Percentiles rank a stretch among this genome's conserved stretches.
Conservation (phyloP, 2,888 invertebrate genomes). For the Calliopum simillimum region DNA sequence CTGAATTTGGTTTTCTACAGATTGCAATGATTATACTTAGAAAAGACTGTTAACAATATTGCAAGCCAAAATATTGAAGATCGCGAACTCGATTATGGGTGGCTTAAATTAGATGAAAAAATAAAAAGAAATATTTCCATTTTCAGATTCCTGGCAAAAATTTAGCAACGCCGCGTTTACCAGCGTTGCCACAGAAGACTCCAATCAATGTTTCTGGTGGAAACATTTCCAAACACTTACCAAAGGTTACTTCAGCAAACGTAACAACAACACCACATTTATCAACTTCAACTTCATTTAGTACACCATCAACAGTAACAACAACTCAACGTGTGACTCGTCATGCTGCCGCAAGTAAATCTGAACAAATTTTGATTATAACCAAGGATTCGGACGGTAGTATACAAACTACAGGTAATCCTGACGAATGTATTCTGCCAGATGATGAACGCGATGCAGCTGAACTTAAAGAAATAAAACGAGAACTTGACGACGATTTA, state of each 20-base stretch:
- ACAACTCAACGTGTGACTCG: constrained; percentile 38
- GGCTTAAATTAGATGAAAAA: too few species aligned
- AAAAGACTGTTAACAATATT: too few species aligned
- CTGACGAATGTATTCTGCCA: constrained; percentile 41
- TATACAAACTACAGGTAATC: background rate
- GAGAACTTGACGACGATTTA: constrained; percentile 44
- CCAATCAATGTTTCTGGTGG: too few species aligned
- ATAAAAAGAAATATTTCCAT: background rate
- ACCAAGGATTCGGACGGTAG: constrained; percentile 29
- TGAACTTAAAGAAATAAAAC: constrained; percentile 44
- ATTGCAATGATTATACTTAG: too few species aligned
- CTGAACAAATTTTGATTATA: constrained; percentile 38
- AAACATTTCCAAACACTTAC: background rate
- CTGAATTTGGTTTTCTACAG: too few species aligned
- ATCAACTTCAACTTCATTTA: constrained; percentile 4
- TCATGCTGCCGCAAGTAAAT: constrained; percentile 25
- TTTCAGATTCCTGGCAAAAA: constrained; percentile 8
- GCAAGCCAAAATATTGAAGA: too few species aligned
- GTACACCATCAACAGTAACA: background rate
- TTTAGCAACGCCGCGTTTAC: background rate
- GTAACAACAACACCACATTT: constrained; percentile 25
- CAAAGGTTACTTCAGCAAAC: constrained; percentile 1
- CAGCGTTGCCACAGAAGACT: background rate
- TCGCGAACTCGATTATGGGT: too few species aligned
- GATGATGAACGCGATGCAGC: constrained; percentile 29